Evolutionary conservation across 1,140 invertebrate species (phyloP).

Genomic region (Pemphigus obesinymphae): DNA sequence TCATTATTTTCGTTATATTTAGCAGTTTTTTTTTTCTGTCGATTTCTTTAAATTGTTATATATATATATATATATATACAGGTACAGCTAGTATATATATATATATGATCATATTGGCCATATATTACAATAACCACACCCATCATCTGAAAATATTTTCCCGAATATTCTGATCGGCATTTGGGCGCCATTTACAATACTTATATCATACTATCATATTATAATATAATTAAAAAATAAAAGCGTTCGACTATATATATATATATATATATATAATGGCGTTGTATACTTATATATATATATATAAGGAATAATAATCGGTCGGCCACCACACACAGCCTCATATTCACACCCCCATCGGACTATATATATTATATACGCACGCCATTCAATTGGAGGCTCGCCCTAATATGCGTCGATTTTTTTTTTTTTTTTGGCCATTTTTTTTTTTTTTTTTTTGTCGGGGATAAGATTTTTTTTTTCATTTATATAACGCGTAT

Average conservation of each 20-base stretch:
- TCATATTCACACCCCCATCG: neutral
- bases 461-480: constrained; percentile 11
- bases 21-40: too few species aligned
- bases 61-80: too few species aligned
- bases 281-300: neutral
- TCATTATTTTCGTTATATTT: too few species aligned
- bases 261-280: neutral
- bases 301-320: constrained; percentile 6
- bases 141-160: too few species aligned
- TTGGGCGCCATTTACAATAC: too few species aligned
- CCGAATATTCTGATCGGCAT: too few species aligned
- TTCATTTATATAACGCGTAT: neutral
- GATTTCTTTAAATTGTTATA: too few species aligned
- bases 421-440: neutral
- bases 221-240: too few species aligned
- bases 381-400: neutral
- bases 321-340: neutral
- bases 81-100: too few species aligned
- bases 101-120: too few species aligned
- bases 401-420: neutral
- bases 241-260: neutral
- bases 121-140: too few species aligned
- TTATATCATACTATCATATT: too few species aligned
- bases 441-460: neutral
- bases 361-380: neutral